Percentiles rank a stretch among this genome's conserved stretches.
Evolutionary conservation across 2,797 vertebrate species (phyloP).

Genomic region (Gymnoscopelus braueri): DNA sequence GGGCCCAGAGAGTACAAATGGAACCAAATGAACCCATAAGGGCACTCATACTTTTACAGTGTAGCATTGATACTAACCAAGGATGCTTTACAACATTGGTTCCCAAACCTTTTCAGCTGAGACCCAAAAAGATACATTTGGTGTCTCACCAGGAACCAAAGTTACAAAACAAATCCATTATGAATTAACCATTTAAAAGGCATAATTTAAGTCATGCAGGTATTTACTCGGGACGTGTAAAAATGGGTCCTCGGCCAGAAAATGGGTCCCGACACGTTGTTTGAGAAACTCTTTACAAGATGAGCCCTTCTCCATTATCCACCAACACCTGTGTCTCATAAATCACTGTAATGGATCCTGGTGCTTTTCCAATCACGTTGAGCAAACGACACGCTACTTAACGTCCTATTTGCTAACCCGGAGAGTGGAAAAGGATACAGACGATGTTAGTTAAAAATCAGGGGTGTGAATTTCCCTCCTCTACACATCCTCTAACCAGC

Average conservation of each 20-base stretch:
- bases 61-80: slow-evolving; percentile 15
- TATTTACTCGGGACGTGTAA: too few species aligned
- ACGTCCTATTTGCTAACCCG: slow-evolving; percentile 41
- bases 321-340: slow-evolving; percentile 45
- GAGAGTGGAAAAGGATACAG: slow-evolving; percentile 20
- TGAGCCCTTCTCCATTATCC: slow-evolving; percentile 31
- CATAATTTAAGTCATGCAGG: too few species aligned
- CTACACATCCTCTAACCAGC: slow-evolving; percentile 45
- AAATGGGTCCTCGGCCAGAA: too few species aligned
- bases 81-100: slow-evolving; percentile 34
- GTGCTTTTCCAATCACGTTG: slow-evolving; percentile 46
- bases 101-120: background rate
- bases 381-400: slow-evolving; percentile 44
- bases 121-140: too few species aligned
- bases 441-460: slow-evolving; percentile 18
- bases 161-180: too few species aligned
- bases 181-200: too few species aligned
- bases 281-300: slow-evolving; percentile 18
- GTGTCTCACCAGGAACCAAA: too few species aligned
- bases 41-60: too few species aligned
- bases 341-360: slow-evolving; percentile 47
- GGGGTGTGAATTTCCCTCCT: slow-evolving; percentile 27
- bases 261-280: too few species aligned
- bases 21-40: too few species aligned
- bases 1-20: too few species aligned